Evolutionary conservation across 1,140 invertebrate genomes (phyloP).

Genomic region (Ladona fulva): DNA sequence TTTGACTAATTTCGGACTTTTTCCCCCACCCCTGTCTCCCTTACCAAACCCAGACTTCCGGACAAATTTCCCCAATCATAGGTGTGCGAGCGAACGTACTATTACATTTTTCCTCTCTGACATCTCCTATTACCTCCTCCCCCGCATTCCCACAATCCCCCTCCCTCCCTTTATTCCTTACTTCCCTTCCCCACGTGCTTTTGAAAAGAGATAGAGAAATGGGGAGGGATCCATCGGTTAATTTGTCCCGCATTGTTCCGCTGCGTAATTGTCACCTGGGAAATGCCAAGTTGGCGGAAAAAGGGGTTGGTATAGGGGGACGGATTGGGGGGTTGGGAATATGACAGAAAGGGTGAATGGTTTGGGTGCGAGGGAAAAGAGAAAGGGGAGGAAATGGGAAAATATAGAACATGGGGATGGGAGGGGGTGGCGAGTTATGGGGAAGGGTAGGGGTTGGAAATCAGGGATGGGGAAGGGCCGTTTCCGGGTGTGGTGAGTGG

Average conservation of each 20-base stretch:
- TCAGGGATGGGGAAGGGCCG: neutral
- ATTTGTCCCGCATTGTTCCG: constrained; percentile 1
- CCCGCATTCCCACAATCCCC: neutral
- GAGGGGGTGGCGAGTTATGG: neutral
- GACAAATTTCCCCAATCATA: too few species aligned
- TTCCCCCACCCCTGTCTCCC: too few species aligned
- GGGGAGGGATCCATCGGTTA: neutral
- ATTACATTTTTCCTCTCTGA: neutral
- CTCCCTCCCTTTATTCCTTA: neutral
- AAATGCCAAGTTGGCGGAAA: neutral
- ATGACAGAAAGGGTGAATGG: neutral
- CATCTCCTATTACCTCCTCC: neutral
- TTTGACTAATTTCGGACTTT: neutral
- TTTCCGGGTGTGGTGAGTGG: too few species aligned
- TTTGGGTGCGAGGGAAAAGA: neutral
- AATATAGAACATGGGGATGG: neutral
- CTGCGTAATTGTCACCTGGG: neutral
- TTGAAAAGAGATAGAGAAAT: neutral
- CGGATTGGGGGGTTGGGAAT: neutral
- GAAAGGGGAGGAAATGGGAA: neutral
- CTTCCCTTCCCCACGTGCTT: neutral
- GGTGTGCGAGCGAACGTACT: neutral
- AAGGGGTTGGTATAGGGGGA: neutral
- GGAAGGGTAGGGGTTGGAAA: neutral
- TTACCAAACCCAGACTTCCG: too few species aligned